Base-by-base conservation (phyloP, 2,888 invertebrate genomes). In the Sarcophaga carnaria region DNA sequence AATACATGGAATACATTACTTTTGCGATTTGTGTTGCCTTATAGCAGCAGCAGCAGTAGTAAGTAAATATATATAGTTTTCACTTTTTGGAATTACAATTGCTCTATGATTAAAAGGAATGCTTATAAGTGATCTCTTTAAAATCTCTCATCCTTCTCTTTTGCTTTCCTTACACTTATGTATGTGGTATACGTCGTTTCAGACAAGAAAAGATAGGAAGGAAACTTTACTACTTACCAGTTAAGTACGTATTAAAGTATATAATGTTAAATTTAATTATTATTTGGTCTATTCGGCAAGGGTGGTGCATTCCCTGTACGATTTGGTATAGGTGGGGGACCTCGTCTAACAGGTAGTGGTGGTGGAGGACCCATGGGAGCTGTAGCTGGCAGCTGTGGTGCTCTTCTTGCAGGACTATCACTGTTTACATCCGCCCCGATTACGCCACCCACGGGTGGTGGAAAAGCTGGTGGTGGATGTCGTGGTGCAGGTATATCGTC, bases 381-480 rank as follows among this genome's bases (percentile, higher is more conserved):
- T 59, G 83, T 88, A 17, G 88, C 86, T 11, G 88, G 88, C 63
- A 83, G 66, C 17, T 88, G 82, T 12, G 86, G 77, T 49, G 80
- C 72, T 64, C 86, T 81, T 45, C 88, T 70, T 37, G 88, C 86
- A 67, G 83, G 82, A 81, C 80, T 88, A 10, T 87, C 85, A 20
- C 62, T 83, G 59, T 66, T 72, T 12, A 93, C 93, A 89, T 93
- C 91, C 10, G 93, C 95, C 70, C 94, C 94, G 10, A 37, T 54
- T 14, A 54, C 5, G 4, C 54, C 54, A 63, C 89, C 89, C 12
- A 89, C 89, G 4, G 91, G 89, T n/a, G 92, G 91, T 63, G 92
- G 95, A 66, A 95, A 95, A 64, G 95, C 95, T 47, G 95, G 95
- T 14, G 95, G 95, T 88, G 95, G 94, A 88, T 96, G 94, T n/a